Evolutionary conservation across 35 echinoderm and acorn worm species (phyloP).

Genomic region (Hemicentrotus pulcherrimus): DNA sequence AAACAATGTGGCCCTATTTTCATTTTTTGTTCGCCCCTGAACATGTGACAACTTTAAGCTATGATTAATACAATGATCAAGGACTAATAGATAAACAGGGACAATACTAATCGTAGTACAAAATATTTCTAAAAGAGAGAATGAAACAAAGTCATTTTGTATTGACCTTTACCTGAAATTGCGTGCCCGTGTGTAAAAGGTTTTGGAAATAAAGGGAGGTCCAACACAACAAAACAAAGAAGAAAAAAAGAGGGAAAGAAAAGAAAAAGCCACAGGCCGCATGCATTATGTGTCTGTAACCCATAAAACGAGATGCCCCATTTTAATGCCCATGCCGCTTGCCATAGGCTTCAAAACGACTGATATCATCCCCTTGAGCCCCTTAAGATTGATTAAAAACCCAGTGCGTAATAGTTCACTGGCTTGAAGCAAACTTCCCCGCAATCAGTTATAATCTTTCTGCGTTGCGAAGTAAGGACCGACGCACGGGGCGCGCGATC

Average conservation of each 20-base stretch:
- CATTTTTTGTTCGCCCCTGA: too few relatives aligned
- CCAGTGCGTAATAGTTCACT: slow-evolving; percentile 4
- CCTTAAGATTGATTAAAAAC: slow-evolving; percentile 30
- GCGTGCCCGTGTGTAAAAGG: too few relatives aligned
- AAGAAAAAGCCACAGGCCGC: not conserved
- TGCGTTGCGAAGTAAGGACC: not conserved
- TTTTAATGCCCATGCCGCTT: not conserved
- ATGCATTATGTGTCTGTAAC: not conserved
- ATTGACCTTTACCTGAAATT: too few relatives aligned
- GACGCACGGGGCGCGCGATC: not conserved
- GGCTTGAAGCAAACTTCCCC: slow-evolving; percentile 6
- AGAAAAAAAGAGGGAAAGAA: not conserved
- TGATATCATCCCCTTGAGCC: not conserved
- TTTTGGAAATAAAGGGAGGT: too few relatives aligned
- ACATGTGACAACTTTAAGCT: too few relatives aligned
- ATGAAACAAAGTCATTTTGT: too few relatives aligned
- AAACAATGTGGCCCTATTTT: too few relatives aligned
- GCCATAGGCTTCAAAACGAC: not conserved
- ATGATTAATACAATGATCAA: too few relatives aligned
- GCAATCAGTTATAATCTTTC: not conserved
- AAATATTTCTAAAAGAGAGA: too few relatives aligned
- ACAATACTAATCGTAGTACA: too few relatives aligned
- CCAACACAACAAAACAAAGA: not conserved
- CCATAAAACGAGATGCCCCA: not conserved
- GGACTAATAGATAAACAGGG: too few relatives aligned